These are phyloP conservation scores for Atrina japonica DNA, from an alignment of 2,888 invertebrate species.

Conservation along the genomic window DNA sequence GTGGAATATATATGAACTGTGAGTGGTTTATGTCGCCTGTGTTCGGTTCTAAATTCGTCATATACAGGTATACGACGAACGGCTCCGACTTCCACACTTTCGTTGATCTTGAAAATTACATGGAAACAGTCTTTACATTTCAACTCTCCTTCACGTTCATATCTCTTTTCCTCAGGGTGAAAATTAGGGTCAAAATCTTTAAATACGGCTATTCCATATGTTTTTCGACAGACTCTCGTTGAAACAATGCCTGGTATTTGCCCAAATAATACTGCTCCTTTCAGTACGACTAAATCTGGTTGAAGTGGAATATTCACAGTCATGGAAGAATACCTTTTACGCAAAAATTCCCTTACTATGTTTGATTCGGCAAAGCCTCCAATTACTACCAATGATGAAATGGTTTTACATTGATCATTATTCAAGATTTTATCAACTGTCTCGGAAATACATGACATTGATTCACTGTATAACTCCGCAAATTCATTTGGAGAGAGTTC, in stretches of 20 bases:
- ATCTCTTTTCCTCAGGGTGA: conserved; percentile 23
- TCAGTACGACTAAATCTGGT: conserved; percentile 42
- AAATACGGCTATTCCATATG: conserved; percentile 49
- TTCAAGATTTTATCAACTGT: not conserved
- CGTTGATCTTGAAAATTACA: too few species aligned
- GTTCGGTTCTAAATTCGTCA: too few species aligned
- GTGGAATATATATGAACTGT: too few species aligned
- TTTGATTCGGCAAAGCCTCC: conserved; percentile 10
- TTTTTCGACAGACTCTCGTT: conserved; percentile 44
- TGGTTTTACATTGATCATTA: not conserved
- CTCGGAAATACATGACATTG: not conserved
- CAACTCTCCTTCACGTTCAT: not conserved
- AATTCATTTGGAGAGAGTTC: not conserved
- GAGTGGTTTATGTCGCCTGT: too few species aligned
- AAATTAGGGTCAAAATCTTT: conserved; percentile 32
- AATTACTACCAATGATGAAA: conserved; percentile 5
- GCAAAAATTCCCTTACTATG: not conserved
- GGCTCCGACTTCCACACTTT: too few species aligned
- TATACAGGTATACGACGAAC: too few species aligned
- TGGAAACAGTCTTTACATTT: not conserved
- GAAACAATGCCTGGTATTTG: conserved; percentile 39
- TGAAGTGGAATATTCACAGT: too few species aligned
- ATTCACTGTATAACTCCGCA: not conserved
- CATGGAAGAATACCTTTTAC: too few species aligned
- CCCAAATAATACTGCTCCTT: conserved; percentile 49